phyloP scores from a whole-genome alignment of 2,797 vertebrate genomes.

The Loriculus beryllinus region DNA sequence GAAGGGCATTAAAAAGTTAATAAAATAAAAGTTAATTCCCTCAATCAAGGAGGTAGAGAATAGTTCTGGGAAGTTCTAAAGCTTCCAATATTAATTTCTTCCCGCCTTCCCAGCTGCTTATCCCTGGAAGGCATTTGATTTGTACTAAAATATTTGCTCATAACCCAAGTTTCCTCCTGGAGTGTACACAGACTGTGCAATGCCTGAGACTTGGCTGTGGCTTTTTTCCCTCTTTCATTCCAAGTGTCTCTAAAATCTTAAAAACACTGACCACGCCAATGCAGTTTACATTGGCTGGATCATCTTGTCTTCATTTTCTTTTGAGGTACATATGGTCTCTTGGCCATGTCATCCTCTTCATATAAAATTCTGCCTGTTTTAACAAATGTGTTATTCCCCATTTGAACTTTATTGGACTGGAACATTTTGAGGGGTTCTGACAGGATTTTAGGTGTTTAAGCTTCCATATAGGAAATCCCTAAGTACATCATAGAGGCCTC shows the following conservation, averaged over 20 bases:
- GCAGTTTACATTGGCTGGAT: slow-evolving; percentile 50
- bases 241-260: slow-evolving; percentile 61
- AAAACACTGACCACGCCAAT: slow-evolving; percentile 33
- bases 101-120: slow-evolving; percentile 65
- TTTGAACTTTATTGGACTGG: slow-evolving; percentile 51
- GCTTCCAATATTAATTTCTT: slow-evolving; percentile 71
- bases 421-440: slow-evolving; percentile 49
- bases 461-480: slow-evolving; percentile 54
- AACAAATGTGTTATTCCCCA: slow-evolving; percentile 53
- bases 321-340: slow-evolving; percentile 5
- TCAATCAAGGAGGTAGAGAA: slow-evolving; percentile 65
- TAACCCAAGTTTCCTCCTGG: slow-evolving; percentile 63
- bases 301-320: slow-evolving; percentile 54
- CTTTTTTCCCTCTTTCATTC: slow-evolving; percentile 54
- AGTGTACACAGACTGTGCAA: slow-evolving; percentile 11
- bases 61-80: slow-evolving; percentile 63
- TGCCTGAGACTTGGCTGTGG: slow-evolving; percentile 28
- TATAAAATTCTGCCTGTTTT: slow-evolving; percentile 5
- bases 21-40: slow-evolving; percentile 80
- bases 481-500: slow-evolving; percentile 13
- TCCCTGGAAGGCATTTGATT: slow-evolving; percentile 69
- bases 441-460: slow-evolving; percentile 39
- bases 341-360: slow-evolving; percentile 50
- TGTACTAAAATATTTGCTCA: slow-evolving; percentile 68
- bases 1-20: slow-evolving; percentile 79